Evolutionary conservation across 2,797 vertebrate species (phyloP).

Genomic region (Remorina albescens): DNA sequence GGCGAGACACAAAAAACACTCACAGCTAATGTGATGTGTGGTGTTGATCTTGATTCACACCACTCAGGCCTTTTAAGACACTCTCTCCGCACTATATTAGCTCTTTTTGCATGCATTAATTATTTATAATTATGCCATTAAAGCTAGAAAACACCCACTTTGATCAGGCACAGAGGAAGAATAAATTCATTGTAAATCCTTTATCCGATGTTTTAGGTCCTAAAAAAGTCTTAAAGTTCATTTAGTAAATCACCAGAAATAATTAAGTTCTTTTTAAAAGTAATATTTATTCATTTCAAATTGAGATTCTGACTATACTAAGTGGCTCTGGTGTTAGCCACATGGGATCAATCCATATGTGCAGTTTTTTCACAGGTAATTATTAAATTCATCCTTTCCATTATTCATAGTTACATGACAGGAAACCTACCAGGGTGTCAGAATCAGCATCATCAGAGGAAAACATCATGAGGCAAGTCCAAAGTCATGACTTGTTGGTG

Average conservation of each 20-base stretch:
- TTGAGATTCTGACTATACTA: too few relatives aligned
- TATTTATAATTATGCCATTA: background rate
- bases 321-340: too few relatives aligned
- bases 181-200: background rate
- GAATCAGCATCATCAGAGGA: too few relatives aligned
- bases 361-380: too few relatives aligned
- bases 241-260: too few relatives aligned
- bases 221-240: background rate
- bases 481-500: background rate
- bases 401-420: too few relatives aligned
- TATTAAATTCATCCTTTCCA: too few relatives aligned
- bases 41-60: background rate
- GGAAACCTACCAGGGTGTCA: too few relatives aligned
- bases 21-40: slow-evolving; percentile 4
- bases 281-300: too few relatives aligned
- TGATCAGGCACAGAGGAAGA: background rate
- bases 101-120: background rate
- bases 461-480: too few relatives aligned
- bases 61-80: background rate
- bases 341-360: too few relatives aligned
- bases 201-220: background rate
- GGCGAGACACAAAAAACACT: background rate
- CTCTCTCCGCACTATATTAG: background rate
- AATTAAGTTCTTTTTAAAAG: too few relatives aligned
- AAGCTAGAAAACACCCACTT: background rate